These are phyloP conservation scores for Scaptomyza montana DNA, from an alignment of 1,140 invertebrate species.

Conservation along the genomic window DNA sequence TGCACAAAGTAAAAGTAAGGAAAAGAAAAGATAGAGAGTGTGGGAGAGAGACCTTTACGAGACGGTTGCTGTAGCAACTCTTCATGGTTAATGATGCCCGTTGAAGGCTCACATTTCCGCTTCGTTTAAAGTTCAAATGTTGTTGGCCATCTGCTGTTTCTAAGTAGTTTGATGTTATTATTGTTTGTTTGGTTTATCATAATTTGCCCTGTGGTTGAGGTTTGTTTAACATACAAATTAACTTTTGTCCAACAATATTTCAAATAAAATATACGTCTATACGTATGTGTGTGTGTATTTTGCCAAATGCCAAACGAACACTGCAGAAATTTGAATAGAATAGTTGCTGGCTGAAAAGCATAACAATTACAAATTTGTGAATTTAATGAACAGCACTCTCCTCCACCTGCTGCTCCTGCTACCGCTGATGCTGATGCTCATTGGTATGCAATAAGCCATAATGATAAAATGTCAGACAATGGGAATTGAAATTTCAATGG, in stretches of 20 bases:
- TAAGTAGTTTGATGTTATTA: slow-evolving; percentile 6
- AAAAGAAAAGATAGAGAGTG: background rate
- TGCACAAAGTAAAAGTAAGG: background rate
- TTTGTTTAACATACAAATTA: slow-evolving; percentile 75
- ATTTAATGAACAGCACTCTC: background rate
- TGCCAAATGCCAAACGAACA: background rate
- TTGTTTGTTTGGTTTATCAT: slow-evolving; percentile 39
- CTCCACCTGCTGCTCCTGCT: background rate
- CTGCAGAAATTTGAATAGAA: slow-evolving; percentile 9
- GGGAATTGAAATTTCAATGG: slow-evolving; percentile 21
- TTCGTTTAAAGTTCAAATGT: slow-evolving; percentile 80
- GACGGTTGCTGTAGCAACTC: slow-evolving; percentile 31
- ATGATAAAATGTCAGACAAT: slow-evolving; percentile 25
- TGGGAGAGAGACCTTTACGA: background rate
- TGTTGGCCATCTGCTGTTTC: slow-evolving; percentile 50
- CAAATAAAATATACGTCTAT: slow-evolving; percentile 13
- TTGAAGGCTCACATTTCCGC: slow-evolving; percentile 70
- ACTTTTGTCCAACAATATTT: slow-evolving; percentile 46
- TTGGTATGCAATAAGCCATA: slow-evolving; percentile 6
- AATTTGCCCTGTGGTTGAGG: slow-evolving; percentile 67
- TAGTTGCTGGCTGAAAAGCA: background rate
- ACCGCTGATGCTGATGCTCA: too few species aligned
- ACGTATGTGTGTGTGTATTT: background rate
- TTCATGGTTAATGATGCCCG: slow-evolving; percentile 76
- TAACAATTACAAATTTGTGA: slow-evolving; percentile 11